phyloP scores from a whole-genome alignment of 2,888 invertebrate genomes.

The Pseudanteris insignis region DNA sequence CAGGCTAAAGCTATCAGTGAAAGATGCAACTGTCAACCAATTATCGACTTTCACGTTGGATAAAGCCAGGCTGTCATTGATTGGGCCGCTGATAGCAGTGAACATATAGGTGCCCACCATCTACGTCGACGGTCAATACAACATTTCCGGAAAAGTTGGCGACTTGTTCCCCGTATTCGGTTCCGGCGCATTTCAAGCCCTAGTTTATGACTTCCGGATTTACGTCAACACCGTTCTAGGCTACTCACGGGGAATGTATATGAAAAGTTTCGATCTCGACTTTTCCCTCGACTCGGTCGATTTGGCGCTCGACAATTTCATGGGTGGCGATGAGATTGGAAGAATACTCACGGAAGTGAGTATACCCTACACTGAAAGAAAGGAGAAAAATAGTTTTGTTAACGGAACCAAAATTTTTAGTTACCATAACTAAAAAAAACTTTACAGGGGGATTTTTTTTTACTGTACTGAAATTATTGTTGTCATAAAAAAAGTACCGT shows the following conservation, averaged over 20 bases:
- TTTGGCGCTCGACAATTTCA: conserved; percentile 54
- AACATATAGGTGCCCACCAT: conserved; percentile 57
- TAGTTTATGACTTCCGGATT: conserved; percentile 50
- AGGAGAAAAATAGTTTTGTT: too few species aligned
- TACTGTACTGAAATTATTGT: too few species aligned
- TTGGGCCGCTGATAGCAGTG: conserved; percentile 56
- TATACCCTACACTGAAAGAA: too few species aligned
- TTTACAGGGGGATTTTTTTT: too few species aligned
- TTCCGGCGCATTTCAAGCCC: conserved; percentile 52
- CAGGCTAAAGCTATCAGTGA: conserved; percentile 52
- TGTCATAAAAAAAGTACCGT: too few species aligned
- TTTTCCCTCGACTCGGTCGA: conserved; percentile 52
- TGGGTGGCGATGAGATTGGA: conserved; percentile 54
- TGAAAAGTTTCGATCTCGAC: conserved; percentile 59
- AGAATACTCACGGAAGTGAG: conserved; percentile 55
- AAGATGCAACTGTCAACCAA: conserved; percentile 51
- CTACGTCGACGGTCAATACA: conserved; percentile 55
- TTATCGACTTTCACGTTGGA: conserved; percentile 57
- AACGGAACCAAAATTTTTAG: too few species aligned
- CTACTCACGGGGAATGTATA: conserved; percentile 57
- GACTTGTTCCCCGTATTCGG: conserved; percentile 52
- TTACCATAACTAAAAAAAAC: too few species aligned
- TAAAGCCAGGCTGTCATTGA: conserved; percentile 55
- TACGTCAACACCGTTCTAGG: conserved; percentile 57
- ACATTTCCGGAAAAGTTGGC: conserved; percentile 57